Evolutionary conservation across 2,797 vertebrate genomes (phyloP).

Genomic region (Chaenodraco wilsoni): DNA sequence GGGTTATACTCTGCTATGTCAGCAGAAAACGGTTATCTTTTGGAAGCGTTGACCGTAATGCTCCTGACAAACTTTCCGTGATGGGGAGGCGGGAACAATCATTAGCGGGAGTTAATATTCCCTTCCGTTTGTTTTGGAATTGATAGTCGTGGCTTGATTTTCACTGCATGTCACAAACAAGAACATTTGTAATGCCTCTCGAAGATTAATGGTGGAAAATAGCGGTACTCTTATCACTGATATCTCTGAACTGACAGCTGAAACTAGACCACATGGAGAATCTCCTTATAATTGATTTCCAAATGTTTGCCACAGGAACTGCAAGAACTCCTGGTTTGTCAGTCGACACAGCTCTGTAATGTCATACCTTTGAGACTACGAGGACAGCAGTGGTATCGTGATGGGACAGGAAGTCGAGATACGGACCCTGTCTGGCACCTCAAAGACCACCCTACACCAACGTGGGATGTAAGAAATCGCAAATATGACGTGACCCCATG

Average conservation of each 20-base stretch:
- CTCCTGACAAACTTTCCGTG: conserved; percentile 23
- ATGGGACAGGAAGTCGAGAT: conserved; percentile 41
- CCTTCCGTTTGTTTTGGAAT: conserved; percentile 44
- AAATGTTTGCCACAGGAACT: conserved; percentile 36
- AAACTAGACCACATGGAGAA: not conserved
- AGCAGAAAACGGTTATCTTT: conserved; percentile 20
- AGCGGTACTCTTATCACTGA: conserved; percentile 13
- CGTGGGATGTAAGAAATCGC: conserved; percentile 63
- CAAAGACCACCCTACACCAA: conserved; percentile 34
- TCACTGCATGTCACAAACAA: conserved; percentile 23
- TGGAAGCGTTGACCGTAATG: conserved; percentile 7
- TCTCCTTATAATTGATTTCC: conserved; percentile 39
- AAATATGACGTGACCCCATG: conserved; percentile 54
- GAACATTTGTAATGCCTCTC: conserved; percentile 5
- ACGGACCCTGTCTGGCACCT: conserved; percentile 57
- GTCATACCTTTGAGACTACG: conserved; percentile 55
- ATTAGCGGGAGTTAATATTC: conserved; percentile 13
- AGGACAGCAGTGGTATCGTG: conserved; percentile 28
- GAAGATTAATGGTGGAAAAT: conserved; percentile 23
- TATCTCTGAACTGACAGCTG: conserved; percentile 29
- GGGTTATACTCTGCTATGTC: not conserved
- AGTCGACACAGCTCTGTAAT: conserved; percentile 60
- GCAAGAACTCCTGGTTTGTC: conserved; percentile 17
- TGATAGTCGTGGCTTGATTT: conserved; percentile 21
- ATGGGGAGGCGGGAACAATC: not conserved